These are phyloP conservation scores for Bombus balteatus DNA, from an alignment of 1,140 invertebrate species.

Conservation along the genomic window DNA sequence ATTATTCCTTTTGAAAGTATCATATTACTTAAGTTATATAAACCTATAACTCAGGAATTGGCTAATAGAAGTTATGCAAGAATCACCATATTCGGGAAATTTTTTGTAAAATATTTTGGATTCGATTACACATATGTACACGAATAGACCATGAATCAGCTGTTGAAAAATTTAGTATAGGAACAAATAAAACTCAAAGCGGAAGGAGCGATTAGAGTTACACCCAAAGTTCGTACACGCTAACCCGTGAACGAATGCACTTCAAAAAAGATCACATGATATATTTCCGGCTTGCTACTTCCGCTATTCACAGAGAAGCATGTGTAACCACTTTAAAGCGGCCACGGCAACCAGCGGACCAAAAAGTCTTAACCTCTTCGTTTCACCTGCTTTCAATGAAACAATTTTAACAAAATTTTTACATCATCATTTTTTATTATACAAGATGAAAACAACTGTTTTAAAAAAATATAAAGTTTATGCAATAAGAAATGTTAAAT, in stretches of 20 bases:
- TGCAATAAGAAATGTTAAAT: background rate
- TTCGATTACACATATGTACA: background rate
- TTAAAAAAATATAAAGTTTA: background rate
- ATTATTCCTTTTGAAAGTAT: conserved; percentile 1
- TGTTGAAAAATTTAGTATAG: background rate
- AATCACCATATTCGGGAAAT: background rate
- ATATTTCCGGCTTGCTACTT: conserved; percentile 58
- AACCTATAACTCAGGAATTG: background rate
- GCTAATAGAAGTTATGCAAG: conserved; percentile 1
- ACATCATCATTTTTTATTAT: background rate
- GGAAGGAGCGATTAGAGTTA: conserved; percentile 21
- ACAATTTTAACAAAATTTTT: conserved; percentile 2
- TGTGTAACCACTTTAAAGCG: conserved; percentile 57
- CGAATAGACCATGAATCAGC: background rate
- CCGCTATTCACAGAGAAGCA: conserved; percentile 55
- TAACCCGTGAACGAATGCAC: background rate
- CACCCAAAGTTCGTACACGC: background rate
- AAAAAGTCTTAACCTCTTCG: conserved; percentile 42
- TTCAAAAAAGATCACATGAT: conserved; percentile 58
- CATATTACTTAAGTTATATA: conserved; percentile 7
- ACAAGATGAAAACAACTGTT: background rate
- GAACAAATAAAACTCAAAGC: background rate
- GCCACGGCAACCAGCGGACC: conserved; percentile 45
- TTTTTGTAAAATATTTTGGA: background rate
- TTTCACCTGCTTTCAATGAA: conserved; percentile 9